These are phyloP conservation scores for Eupleurogrammus muticus DNA, from an alignment of 2,797 vertebrate genomes.

Conservation along the genomic window DNA sequence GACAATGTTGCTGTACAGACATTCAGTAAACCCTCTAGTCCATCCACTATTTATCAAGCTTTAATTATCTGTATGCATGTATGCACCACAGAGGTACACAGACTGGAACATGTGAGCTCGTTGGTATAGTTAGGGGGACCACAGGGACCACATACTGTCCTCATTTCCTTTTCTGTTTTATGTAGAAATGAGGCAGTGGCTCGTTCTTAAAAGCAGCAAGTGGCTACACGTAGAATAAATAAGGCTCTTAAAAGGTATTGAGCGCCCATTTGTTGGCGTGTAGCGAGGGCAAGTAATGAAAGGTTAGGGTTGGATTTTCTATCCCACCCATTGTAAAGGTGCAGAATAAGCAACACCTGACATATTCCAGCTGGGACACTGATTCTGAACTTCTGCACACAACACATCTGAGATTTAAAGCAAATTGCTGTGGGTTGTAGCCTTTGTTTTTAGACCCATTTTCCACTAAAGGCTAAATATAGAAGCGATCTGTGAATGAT, in stretches of 20 bases:
- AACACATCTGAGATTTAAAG: conserved; percentile 15
- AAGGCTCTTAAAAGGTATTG: background rate
- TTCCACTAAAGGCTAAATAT: conserved; percentile 6
- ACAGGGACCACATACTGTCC: background rate
- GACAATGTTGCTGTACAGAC: background rate
- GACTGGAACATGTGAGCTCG: background rate
- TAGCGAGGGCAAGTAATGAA: conserved; percentile 18
- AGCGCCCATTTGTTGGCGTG: conserved; percentile 1
- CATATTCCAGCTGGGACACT: conserved; percentile 13
- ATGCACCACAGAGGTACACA: background rate
- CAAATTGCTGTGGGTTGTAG: conserved; percentile 5
- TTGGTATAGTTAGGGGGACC: background rate
- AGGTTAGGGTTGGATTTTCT: background rate
- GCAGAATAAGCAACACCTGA: background rate
- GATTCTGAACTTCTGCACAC: conserved; percentile 19
- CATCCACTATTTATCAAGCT: background rate
- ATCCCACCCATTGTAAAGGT: background rate
- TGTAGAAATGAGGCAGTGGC: background rate
- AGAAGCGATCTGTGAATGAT: background rate
- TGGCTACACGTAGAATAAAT: background rate
- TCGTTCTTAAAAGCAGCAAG: conserved; percentile 6
- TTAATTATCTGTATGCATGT: conserved; percentile 1
- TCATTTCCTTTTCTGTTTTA: background rate
- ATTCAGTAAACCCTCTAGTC: background rate
- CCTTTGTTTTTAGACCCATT: conserved; percentile 12